Evolutionary conservation across 2,113 vertebrate genomes (phyloP).

Genomic region (human): GRCh38 chr1:163656501-163657000

Average conservation of each 20-base stretch:
- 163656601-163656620: constrained; percentile 45
- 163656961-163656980: background rate
- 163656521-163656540: constrained; percentile 71
- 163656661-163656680: background rate
- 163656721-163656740: background rate
- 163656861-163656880: background rate
- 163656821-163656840: background rate
- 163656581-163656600: constrained; percentile 57
- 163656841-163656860: background rate
- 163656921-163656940: background rate
- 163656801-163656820: background rate
- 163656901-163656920: background rate
- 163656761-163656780: background rate
- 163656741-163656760: background rate
- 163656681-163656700: background rate
- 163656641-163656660: constrained; percentile 41
- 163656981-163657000: background rate
- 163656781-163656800: background rate
- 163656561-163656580: constrained; percentile 58
- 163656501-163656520: constrained; percentile 34
- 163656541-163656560: constrained; percentile 58
- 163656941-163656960: background rate
- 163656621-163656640: constrained; percentile 73
- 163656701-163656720: background rate
- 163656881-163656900: background rate